Evolutionary conservation across 1,140 invertebrate genomes (phyloP), one percentile per base, ranked within the genome.

Genomic region (Trachelipus rathkii): DNA sequence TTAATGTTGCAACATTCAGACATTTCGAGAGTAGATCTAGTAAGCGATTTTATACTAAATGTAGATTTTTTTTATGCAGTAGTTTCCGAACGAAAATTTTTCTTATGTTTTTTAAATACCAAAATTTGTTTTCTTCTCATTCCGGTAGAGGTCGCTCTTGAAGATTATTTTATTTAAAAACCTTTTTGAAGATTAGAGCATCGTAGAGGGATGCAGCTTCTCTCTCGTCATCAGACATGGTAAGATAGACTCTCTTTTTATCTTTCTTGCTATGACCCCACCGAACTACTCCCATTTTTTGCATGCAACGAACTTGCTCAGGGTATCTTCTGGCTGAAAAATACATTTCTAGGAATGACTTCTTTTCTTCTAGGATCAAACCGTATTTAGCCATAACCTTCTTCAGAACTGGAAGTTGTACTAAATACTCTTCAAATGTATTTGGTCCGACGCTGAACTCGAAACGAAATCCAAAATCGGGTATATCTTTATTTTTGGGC

Each of bases 311-410:
- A 15, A 60, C 50, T 60, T 60, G 50, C 50, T 60, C 50, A 13
- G 50, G 50, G 8, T 3, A 13, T 60, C 50, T 60, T 60, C 50
- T 13, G 50, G 50, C 50, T 15, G 50, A 60, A 60, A 60, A 60
- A 8, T 60, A 60, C 50, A 60, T 60, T 60, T 60, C 50, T 19
- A 60, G 50, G 50, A 60, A 60, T 19, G 50, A 60, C 8, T 60
- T 60, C 19, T 19, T 13, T 15, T 19, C 50, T 60, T 60, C 50
- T 1, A 60, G 50, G 19, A 60, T 33, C 4, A 60, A 19, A 60
- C 50, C 50, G 50, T 60, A 19, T 60, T 60, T 60, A 8, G 50
- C 50, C 50, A 60, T 60, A 60, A 60, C 50, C 50, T 60, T 60
- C 50, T 60, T 19, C 11, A 60, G 8, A 2, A 60, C 50, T 19